Evolutionary conservation across 1,140 invertebrate genomes (phyloP), one percentile per base, ranked within the genome.

Genomic region (Zaprionus davidi): DNA sequence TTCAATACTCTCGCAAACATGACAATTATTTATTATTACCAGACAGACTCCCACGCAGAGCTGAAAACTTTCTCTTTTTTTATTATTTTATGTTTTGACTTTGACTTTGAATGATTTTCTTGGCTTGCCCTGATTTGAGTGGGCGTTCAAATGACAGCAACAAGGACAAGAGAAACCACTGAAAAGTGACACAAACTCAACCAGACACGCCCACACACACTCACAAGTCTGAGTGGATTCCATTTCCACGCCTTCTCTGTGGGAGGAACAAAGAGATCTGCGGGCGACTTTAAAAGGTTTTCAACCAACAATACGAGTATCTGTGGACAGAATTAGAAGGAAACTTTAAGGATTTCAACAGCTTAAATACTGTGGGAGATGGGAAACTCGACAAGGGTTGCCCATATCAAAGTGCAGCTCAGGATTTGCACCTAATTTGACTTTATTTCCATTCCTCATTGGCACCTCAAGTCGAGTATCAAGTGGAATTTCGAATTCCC

Each of bases 71-170:
- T 70, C 34, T 24, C 26, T 46, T 6, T 38, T 28, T 64, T 55
- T 34, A 1, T 15, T 6, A 20, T 28, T 64, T 55, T 34, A 2
- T 15, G 22, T 49, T 69, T 31, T 56, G 22, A 22, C 22, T 22
- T 22, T 79, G 82, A 70, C 51, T 85, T 79, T 71, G 62, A 66
- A 53, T 67, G 55, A 70, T 70, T 63, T 46, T 65, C 44, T 71
- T 20, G 56, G 44, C 34, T 57, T 57, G 34, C 2, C 5, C 3
- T 38, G 62, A 63, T 58, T 67, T 38, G 46, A 80, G 58, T 60
- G 44, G 58, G 28, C 34, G 49, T 15, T 70, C 24, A 63, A 28
- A 13, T 44, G 15, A 34, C 26, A 38, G 68, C 72, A 6, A 41
- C 12, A 51, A 13, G 20, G 17, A 51, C 46, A 51, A 24, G 46